Evolutionary conservation across 2,888 invertebrate genomes (phyloP).

Genomic region (Ectemnius cavifrons): DNA sequence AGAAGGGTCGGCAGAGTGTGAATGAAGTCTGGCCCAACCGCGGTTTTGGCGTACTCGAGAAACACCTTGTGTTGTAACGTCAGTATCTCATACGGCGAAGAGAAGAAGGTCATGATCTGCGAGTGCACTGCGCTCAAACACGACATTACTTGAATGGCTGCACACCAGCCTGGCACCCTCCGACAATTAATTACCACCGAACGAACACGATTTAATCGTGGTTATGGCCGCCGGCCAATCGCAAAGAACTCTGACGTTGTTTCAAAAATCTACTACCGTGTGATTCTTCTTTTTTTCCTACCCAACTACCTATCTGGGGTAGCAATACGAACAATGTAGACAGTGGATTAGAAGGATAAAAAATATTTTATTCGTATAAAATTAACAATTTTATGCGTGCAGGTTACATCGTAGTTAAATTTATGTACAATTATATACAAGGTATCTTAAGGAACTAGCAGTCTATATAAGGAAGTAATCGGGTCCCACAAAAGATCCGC

Average conservation of each 20-base stretch:
- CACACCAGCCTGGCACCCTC: slow-evolving; percentile 28
- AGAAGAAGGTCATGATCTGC: slow-evolving; percentile 67
- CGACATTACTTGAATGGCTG: slow-evolving; percentile 62
- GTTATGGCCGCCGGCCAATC: neutral
- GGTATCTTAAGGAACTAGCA: slow-evolving; percentile 32
- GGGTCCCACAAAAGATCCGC: slow-evolving; percentile 87
- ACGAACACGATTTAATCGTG: neutral
- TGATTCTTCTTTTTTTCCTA: neutral
- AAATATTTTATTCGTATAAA: slow-evolving; percentile 33
- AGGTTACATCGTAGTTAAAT: neutral
- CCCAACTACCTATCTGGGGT: neutral
- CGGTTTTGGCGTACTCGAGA: slow-evolving; percentile 70
- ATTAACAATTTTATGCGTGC: slow-evolving; percentile 16
- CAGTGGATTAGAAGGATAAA: neutral
- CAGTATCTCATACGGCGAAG: slow-evolving; percentile 67
- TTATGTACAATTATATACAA: slow-evolving; percentile 71
- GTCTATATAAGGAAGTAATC: slow-evolving; percentile 85
- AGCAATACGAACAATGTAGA: neutral
- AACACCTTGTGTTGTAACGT: slow-evolving; percentile 69
- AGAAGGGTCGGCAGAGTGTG: slow-evolving; percentile 72
- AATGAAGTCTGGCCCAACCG: slow-evolving; percentile 71
- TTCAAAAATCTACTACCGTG: neutral
- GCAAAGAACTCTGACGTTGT: neutral
- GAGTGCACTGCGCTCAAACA: slow-evolving; percentile 65
- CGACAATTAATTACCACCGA: neutral